phyloP scores from a whole-genome alignment of 2,888 invertebrate genomes.

The Drepanosiphum platanoidis region DNA sequence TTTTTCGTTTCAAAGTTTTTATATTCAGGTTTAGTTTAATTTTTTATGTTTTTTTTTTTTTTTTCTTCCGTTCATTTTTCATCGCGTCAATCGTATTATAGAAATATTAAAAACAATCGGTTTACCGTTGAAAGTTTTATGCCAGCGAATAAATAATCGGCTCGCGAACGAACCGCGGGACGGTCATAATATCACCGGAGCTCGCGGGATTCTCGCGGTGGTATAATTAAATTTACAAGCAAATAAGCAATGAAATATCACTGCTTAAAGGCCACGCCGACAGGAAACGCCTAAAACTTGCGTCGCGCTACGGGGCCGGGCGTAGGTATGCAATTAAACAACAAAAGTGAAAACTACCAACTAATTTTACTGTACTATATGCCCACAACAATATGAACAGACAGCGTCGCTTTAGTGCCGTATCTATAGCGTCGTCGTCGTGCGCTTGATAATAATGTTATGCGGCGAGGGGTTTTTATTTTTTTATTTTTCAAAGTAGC shows the following conservation, averaged over 20 bases:
- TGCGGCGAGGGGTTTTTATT: too few species aligned
- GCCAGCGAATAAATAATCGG: neutral
- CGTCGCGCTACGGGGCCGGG: neutral
- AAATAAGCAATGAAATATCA: conserved; percentile 1
- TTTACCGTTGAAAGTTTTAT: neutral
- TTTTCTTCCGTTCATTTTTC: too few species aligned
- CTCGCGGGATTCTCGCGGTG: neutral
- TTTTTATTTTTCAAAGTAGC: too few species aligned
- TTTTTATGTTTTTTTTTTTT: neutral
- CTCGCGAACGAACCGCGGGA: neutral
- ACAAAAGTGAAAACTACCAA: neutral
- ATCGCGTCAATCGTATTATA: too few species aligned
- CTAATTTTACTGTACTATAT: neutral
- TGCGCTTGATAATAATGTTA: too few species aligned
- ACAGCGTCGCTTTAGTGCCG: too few species aligned
- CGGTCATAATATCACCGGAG: neutral
- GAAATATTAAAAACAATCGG: neutral
- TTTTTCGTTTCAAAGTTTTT: too few species aligned
- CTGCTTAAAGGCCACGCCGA: neutral
- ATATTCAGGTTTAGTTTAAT: too few species aligned
- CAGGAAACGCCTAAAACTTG: neutral
- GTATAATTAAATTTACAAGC: conserved; percentile 2
- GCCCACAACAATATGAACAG: too few species aligned
- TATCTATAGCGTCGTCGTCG: too few species aligned
- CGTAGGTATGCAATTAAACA: conserved; percentile 1